Evolutionary conservation across 1,140 invertebrate species (phyloP), one percentile per base, ranked within the genome.

Genomic region (Ridgeia piscesae): DNA sequence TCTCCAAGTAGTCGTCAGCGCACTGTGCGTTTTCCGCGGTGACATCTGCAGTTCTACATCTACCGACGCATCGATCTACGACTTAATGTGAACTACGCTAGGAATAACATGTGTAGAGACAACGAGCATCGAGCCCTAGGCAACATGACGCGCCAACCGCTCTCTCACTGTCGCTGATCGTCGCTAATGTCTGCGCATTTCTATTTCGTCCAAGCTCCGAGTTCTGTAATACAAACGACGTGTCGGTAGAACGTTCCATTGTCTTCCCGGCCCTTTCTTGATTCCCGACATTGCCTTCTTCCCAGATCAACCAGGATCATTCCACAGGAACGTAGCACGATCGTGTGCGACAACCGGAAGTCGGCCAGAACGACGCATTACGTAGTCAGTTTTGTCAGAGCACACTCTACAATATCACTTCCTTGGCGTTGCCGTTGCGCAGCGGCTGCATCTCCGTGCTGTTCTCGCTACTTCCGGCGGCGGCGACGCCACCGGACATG

Each of bases 381-480:
- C 33, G 35, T 35, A 90, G 14, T 90, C 89, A 90, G 17, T 34
- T 31, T 90, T 0, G n/a, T 14, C 89, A 33, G 9, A 27, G 89
- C 89, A 14, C 34, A 17, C 34, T 14, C 89, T 90, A 90, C 35
- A 90, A 34, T 90, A 34, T 90, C 0, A 34, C 89, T 34, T 34
- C 34, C 89, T 90, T 34, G 4, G 33, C 34, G 34, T 90, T 90
- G 17, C 89, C 89, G 31, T 90, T 35, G 89, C 33, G 34, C 33
- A 90, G 34, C 34, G 33, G 33, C 89, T 34, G 33, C 89, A 90
- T 90, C 35, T 90, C 89, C 34, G 33, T 34, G 89, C 34, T 35
- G 89, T 90, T 90, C 34, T 34, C 89, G 58, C 58, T 77, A 77
- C 58, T 77, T 77, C 58, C 58, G 6, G 58, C 58, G 58, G 58